A percentile compares a stretch with the other conserved stretches of the same genome.
Conservation (phyloP, 2,113 vertebrate species). For the Paraplagusia blochii region DNA sequence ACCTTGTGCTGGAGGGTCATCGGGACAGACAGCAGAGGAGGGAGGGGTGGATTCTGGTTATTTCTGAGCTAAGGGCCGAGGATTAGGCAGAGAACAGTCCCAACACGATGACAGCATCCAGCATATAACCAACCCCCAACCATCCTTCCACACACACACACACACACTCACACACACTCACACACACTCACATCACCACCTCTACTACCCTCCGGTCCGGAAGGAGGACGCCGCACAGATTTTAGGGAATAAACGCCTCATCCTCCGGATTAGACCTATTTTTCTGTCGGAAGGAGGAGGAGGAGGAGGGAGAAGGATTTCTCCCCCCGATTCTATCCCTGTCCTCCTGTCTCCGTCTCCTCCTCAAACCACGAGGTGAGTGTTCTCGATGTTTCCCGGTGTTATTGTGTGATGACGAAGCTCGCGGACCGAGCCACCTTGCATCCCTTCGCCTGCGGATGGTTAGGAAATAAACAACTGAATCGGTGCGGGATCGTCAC, state of each 20-base stretch:
- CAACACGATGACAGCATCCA: conserved; percentile 75
- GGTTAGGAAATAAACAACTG: conserved; percentile 21
- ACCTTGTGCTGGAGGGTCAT: conserved; percentile 52
- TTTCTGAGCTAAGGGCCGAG: conserved; percentile 66
- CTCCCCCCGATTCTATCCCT: conserved; percentile 24
- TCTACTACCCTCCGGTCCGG: conserved; percentile 42
- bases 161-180: conserved; percentile 11
- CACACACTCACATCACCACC: conserved; percentile 38
- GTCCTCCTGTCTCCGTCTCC: conserved; percentile 32
- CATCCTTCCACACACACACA: conserved; percentile 1
- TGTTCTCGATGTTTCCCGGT: conserved; percentile 43
- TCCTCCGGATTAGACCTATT: conserved; percentile 21
- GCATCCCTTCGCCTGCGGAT: conserved; percentile 27
- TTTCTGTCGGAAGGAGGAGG: conserved; percentile 3
- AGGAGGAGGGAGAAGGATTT: conserved; percentile 8
- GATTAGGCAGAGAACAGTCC: conserved; percentile 70
- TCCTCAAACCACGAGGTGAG: conserved; percentile 73
- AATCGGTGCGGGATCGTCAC: conserved; percentile 4
- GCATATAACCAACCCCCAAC: conserved; percentile 50
- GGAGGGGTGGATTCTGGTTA: conserved; percentile 47
- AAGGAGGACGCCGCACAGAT: conserved; percentile 38
- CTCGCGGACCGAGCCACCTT: conserved; percentile 47
- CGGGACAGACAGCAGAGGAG: conserved; percentile 42
- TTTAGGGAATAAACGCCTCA: conserved; percentile 16
- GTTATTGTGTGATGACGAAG: conserved; percentile 54